Evolutionary conservation across 2,113 vertebrate species (phyloP).

Genomic region (Neopipo cinnamomea): DNA sequence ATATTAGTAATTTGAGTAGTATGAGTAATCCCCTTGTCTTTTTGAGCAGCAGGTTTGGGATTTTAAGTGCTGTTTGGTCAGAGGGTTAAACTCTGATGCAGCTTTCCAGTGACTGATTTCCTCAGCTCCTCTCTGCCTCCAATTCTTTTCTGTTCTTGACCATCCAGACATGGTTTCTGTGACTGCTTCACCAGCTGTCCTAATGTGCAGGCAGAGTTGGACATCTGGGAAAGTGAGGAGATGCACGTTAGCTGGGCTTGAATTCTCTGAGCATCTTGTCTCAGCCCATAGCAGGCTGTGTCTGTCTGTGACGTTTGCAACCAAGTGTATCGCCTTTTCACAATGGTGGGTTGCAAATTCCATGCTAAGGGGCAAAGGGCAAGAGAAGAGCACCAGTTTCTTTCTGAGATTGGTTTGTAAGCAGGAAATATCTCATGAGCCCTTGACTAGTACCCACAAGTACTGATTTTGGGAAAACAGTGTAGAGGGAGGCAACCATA

Average conservation of each 20-base stretch:
- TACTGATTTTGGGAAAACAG: neutral
- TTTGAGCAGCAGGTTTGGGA: neutral
- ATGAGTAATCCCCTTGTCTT: neutral
- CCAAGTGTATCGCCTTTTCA: neutral
- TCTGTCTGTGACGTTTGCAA: neutral
- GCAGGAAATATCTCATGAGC: neutral
- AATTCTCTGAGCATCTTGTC: neutral
- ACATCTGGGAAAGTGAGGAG: neutral
- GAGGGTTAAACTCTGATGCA: neutral
- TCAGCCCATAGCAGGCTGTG: neutral
- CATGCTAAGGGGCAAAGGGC: neutral
- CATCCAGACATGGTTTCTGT: neutral
- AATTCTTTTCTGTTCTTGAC: neutral
- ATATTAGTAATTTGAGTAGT: neutral
- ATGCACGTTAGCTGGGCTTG: neutral
- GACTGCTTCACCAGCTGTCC: neutral
- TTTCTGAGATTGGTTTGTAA: neutral
- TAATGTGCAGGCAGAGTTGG: neutral
- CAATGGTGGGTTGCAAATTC: neutral
- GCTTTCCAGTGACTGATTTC: neutral
- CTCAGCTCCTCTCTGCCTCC: neutral
- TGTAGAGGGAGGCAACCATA: neutral
- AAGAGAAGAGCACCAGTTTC: neutral
- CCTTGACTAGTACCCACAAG: neutral
- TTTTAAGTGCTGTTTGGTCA: neutral